Evolutionary conservation across 2,888 invertebrate species (phyloP), one percentile per base, ranked within the genome.

Genomic region (Sialis lutaria): DNA sequence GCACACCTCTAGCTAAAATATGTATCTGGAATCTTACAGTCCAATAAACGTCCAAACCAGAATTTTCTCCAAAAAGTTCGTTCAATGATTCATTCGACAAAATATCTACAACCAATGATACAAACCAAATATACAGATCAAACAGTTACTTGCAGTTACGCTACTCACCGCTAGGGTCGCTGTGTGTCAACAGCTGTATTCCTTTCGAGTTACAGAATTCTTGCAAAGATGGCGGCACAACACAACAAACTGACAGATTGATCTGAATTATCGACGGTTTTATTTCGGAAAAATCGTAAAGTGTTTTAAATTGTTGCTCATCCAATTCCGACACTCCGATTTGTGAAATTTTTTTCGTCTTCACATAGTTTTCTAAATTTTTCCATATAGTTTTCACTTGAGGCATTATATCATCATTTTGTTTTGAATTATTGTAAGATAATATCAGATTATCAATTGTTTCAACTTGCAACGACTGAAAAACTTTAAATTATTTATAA

Each of bases 181-280:
- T 91, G 63, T 98, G 97, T 0, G 96, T 97, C 30, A 97, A 71
- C 37, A 98, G 68, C 61, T 93, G 92, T 50, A 98, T 83, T 58
- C 90, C 88, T 57, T 93, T 80, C 53, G 85, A 80, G 56, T 86
- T 84, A 51, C 96, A 91, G 68, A 89, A 97, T 52, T 80, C 77
- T 63, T 89, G 84, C 53, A 97, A 71, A 2, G 86, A 79, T 1
- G 89, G 85, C 22, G 96, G 95, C 47, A 97, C 93, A 4, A 92
- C 87, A 68, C 95, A 95, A 62, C 95, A 95, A 9, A 86, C 82
- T 1, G 87, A 81, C 47, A 95, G 70, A 68, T 91, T 95, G 50
- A 96, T 90, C 69, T 96, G 95, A 47, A 92, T 84, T 48, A 91
- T 89, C 51, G 77, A 74, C 4, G 95, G 95, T 58, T 86, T 83